A percentile compares a stretch with the other conserved stretches of the same genome.
phyloP scores from a whole-genome alignment of 2,113 vertebrate species.

The Apistogramma diplotaenia region DNA sequence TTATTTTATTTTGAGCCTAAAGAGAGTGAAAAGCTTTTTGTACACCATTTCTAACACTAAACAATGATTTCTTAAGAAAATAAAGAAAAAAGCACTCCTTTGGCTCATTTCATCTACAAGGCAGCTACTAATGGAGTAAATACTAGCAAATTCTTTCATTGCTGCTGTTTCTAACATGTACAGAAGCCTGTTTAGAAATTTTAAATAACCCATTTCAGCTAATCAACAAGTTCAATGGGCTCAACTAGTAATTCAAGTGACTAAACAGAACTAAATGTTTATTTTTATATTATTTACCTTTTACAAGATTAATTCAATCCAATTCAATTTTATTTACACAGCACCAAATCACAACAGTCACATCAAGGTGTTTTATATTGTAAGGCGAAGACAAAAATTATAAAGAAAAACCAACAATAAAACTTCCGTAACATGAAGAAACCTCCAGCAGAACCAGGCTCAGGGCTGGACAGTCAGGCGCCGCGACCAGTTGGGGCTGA shows the following conservation, averaged over 20 bases:
- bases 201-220: accelerated
- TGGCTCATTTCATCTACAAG: background rate
- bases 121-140: background rate
- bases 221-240: background rate
- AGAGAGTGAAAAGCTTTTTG: background rate
- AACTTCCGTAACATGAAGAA: too few species aligned
- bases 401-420: too few species aligned
- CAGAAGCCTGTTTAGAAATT: background rate
- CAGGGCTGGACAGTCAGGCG: too few species aligned
- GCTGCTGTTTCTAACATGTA: background rate
- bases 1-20: too few species aligned
- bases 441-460: too few species aligned
- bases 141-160: background rate
- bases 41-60: background rate
- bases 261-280: background rate
- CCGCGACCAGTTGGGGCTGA: too few species aligned
- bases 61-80: background rate
- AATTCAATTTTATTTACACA: too few species aligned
- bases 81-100: background rate
- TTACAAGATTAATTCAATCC: background rate
- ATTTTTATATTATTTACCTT: background rate
- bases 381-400: too few species aligned
- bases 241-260: background rate
- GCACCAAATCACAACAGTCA: too few species aligned
- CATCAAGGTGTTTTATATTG: too few species aligned